Percentiles rank a stretch among this genome's conserved stretches.
These are phyloP conservation scores for Stenotaenia linearis DNA, from an alignment of 2,888 invertebrate species.

Conservation along the genomic window DNA sequence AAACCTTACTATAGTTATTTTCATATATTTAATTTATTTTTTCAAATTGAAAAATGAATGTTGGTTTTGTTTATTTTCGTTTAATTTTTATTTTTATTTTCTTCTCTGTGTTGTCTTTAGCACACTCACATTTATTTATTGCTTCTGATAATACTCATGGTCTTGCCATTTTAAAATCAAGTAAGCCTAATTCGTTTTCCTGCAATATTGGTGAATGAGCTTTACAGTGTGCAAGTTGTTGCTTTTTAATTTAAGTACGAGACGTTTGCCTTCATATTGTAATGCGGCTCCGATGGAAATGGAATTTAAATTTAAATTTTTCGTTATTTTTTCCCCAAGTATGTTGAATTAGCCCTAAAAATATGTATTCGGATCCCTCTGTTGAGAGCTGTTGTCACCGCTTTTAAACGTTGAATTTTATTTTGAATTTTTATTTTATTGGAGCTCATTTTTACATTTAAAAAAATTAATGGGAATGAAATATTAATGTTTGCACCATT, in stretches of 20 bases:
- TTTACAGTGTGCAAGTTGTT: neutral
- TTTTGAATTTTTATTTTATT: too few species aligned
- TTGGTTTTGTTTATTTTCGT: neutral
- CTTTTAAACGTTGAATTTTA: too few species aligned
- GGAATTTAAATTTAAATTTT: too few species aligned
- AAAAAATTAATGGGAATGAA: too few species aligned
- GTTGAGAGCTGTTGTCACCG: too few species aligned
- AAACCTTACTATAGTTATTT: neutral
- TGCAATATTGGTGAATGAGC: neutral
- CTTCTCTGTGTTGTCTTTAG: slow-evolving; percentile 1
- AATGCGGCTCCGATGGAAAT: neutral
- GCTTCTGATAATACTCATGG: slow-evolving; percentile 19
- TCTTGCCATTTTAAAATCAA: slow-evolving; percentile 15
- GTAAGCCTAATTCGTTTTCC: slow-evolving; percentile 1
- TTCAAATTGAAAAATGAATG: neutral
- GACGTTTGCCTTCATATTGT: neutral
- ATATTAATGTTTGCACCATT: too few species aligned
- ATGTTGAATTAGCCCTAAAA: neutral
- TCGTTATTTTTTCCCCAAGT: too few species aligned
- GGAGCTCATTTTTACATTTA: too few species aligned
- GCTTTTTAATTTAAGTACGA: neutral
- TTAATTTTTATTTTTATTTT: neutral
- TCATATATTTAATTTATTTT: too few species aligned
- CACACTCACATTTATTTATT: slow-evolving; percentile 19
- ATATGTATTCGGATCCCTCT: too few species aligned